A percentile compares a stretch with the other conserved stretches of the same genome.
phyloP scores from a whole-genome alignment of 2,797 vertebrate species.

The Pantherophis alleghaniensis region DNA sequence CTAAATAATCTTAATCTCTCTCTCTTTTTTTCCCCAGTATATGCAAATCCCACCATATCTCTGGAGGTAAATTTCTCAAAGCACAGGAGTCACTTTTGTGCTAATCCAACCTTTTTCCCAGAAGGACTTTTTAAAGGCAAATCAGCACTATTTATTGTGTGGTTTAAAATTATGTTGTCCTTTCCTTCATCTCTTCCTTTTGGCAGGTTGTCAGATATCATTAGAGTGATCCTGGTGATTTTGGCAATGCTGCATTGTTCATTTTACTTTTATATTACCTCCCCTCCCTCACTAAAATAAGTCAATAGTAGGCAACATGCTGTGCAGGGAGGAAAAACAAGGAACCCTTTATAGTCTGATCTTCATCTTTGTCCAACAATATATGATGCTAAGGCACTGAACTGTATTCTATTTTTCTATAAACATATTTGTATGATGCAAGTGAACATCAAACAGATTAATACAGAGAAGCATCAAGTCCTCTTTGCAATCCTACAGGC shows the following conservation, averaged over 20 bases:
- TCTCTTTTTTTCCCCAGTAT: constrained; percentile 39
- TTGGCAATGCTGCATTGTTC: constrained; percentile 48
- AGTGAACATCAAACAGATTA: background rate
- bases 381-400: background rate
- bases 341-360: background rate
- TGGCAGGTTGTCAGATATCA: constrained; percentile 65
- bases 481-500: background rate
- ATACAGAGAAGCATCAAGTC: background rate
- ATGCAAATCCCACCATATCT: constrained; percentile 55
- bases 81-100: constrained; percentile 47
- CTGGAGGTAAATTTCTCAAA: constrained; percentile 46
- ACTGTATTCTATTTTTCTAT: fast-evolving
- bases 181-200: constrained; percentile 58
- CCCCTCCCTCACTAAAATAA: constrained; percentile 42
- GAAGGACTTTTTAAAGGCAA: constrained; percentile 52
- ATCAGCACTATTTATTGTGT: constrained; percentile 50
- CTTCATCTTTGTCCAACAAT: background rate
- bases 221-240: constrained; percentile 56
- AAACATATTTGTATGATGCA: background rate
- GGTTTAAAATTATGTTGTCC: constrained; percentile 52
- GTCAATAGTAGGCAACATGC: background rate
- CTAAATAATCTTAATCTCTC: constrained; percentile 49
- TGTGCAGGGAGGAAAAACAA: background rate
- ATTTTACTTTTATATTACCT: constrained; percentile 45
- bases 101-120: constrained; percentile 55